Base-by-base conservation (phyloP, 2,797 vertebrate genomes). In the Menidia menidia region DNA sequence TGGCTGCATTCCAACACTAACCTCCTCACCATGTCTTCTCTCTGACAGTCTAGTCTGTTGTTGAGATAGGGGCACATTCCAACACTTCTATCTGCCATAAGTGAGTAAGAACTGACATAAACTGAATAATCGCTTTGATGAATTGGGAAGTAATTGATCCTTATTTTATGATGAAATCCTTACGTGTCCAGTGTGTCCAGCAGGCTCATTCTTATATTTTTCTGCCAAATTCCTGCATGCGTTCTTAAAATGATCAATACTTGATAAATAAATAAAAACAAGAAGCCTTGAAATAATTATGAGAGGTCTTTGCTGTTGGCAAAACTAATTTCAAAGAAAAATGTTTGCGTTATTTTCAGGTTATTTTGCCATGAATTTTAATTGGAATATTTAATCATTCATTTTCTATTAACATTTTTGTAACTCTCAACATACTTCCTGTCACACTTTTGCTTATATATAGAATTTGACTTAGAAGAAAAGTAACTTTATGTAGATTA, bases 21-120 rank as follows among this genome's bases (percentile, higher is more conserved):
- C 56, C 42, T 66, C 15, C 4, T 32, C 19, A 53, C 78, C 74
- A 71, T 80, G 2, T 84, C 42, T 83, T 75, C 59, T 64, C 65
- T 53, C 77, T 61, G 62, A 3, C 88, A 92, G 89, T 78, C 86
- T 83, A 87, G 85, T 86, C 50, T 91, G 53, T 88, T 92, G 81
- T 87, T 91, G 78, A 63, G 71, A 69, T 87, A 90, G 71, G 65
- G 78, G 66, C 19, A 6, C 76, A 2, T 78, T 60, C 75, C 87
- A 80, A 57, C 83, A 59, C 61, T 31, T 0, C 71, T 33, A 19
- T 60, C 19, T 45, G 41, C 12, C 11, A 47, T 1, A 63, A 78
- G 87, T 90, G 87, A 89, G 88, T 89, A 89, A 64, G 60, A 66
- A 48, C 35, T 3, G 64, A 66, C 19, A 0, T 4, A 18, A 2